Percentiles rank a stretch among this genome's conserved stretches.
These are phyloP conservation scores for Patella vulgata DNA, from an alignment of 1,140 invertebrate genomes.

Conservation along the genomic window DNA sequence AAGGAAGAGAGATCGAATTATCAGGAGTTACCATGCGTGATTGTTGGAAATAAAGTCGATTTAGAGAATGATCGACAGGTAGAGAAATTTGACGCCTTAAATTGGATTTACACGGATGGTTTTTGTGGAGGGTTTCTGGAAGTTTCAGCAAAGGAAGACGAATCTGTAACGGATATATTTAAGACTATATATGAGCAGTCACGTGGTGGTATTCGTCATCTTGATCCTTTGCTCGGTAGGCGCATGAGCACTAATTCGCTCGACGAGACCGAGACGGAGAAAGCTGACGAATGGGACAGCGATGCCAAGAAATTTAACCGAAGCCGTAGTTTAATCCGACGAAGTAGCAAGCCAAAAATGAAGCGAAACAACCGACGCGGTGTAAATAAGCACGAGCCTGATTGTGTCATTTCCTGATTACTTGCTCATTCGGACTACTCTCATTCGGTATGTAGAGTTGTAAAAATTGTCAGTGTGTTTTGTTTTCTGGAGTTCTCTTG, in stretches of 20 bases:
- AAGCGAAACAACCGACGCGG: slow-evolving; percentile 33
- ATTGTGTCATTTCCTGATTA: slow-evolving; percentile 51
- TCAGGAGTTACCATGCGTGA: slow-evolving; percentile 85
- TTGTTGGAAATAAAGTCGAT: slow-evolving; percentile 87
- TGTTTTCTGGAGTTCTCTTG: no score
- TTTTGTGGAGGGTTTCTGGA: slow-evolving; percentile 54
- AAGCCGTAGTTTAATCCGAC: slow-evolving; percentile 54
- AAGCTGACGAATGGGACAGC: slow-evolving; percentile 35
- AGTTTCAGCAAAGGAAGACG: slow-evolving; percentile 58
- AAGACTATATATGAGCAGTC: slow-evolving; percentile 52
- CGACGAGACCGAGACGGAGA: slow-evolving; percentile 38
- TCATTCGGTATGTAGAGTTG: no score
- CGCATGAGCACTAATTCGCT: slow-evolving; percentile 53
- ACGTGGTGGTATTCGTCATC: slow-evolving; percentile 24
- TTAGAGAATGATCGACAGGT: slow-evolving; percentile 65
- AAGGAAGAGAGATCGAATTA: slow-evolving; percentile 81
- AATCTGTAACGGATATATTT: slow-evolving; percentile 53
- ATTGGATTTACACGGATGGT: slow-evolving; percentile 57
- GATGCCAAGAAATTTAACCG: slow-evolving; percentile 50
- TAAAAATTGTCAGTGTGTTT: no score
- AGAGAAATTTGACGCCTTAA: slow-evolving; percentile 56
- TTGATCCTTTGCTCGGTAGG: slow-evolving; percentile 25
- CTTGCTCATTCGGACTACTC: no score
- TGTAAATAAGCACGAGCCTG: slow-evolving; percentile 33
- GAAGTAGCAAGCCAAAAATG: slow-evolving; percentile 55